Base-by-base conservation (phyloP, 1,140 invertebrate genomes). In the Lepidurus couesii region DNA sequence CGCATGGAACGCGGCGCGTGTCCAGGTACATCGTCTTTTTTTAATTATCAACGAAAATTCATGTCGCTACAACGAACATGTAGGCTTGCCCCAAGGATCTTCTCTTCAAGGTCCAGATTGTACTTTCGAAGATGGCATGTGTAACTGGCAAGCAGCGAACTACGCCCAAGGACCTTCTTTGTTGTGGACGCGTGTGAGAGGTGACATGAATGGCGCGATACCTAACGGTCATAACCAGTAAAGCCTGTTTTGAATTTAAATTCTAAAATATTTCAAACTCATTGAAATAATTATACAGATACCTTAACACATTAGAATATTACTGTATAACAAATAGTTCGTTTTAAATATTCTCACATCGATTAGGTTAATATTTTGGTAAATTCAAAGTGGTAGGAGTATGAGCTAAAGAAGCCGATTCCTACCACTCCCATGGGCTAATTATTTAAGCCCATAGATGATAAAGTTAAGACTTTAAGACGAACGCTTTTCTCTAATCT, bases 1-100 rank as follows among this genome's bases (percentile, higher is more conserved):
- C 78, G 78, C 74, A 34, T 79, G 7, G 73, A 79, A 34, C 74
- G 75, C 42, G 78, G 78, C 42, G 45, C 78, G 13, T 79, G 78
- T 75, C 78, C 78, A 42, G 73, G 78, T 79, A 74, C 42, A 75
- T 11, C 42, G 6, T 65, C 21, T 65, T 65, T n/a, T 73, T 47
- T 78, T 43, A 42, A 73, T 73, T 43, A 43, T 24, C 26, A 26
- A 16, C 24, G 24, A 77, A 42, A 42, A 13, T 44, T 21, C 6
- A 16, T 24, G 24, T 42, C 75, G 24, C 9, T 47, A n/a, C 75
- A 13, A 10, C 44, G 75, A 11, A 21, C 44, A 34, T 53, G 44
- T 45, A 79, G 78, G 78, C 43, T 75, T 75, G 42, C 78, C 78
- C 7, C 42, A 79, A 44, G 65, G 78, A 74, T 73, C 78, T 42